These are phyloP conservation scores for Echeneis naucrates DNA, from an alignment of 2,797 vertebrate species.

Conservation along the genomic window DNA sequence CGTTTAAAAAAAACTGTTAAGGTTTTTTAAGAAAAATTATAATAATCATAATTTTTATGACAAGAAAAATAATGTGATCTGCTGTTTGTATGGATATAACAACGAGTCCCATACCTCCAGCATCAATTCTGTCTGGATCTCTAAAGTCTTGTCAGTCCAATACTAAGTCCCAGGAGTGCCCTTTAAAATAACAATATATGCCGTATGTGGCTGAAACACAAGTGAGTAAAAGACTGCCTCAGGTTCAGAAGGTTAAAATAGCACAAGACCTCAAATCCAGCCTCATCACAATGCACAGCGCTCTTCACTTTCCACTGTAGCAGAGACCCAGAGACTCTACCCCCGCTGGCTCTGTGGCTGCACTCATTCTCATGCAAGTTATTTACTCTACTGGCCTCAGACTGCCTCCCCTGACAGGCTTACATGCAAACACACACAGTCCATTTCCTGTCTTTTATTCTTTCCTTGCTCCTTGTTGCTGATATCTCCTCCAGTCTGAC, in stretches of 20 bases:
- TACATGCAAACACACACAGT: background rate
- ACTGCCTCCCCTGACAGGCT: conserved; percentile 15
- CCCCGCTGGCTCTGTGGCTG: conserved; percentile 50
- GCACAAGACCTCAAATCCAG: conserved; percentile 35
- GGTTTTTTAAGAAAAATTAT: background rate
- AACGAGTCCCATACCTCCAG: too few relatives aligned
- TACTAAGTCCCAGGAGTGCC: conserved; percentile 6
- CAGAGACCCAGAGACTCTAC: conserved; percentile 42
- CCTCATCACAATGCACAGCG: conserved; percentile 46
- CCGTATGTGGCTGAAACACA: conserved; percentile 14
- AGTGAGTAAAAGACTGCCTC: conserved; percentile 39
- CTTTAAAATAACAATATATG: conserved; percentile 25
- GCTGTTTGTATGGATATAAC: too few relatives aligned
- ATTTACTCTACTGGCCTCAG: conserved; percentile 63
- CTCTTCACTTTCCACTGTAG: conserved; percentile 48
- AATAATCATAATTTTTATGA: background rate
- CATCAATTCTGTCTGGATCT: background rate
- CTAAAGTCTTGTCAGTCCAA: conserved; percentile 1
- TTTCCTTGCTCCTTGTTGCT: conserved; percentile 48
- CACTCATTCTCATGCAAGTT: conserved; percentile 61
- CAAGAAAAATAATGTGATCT: too few relatives aligned
- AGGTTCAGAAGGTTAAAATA: conserved; percentile 45
- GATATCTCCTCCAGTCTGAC: conserved; percentile 61
- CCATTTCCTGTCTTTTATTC: conserved; percentile 28
- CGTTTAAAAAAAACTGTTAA: background rate